A percentile compares a stretch with the other conserved stretches of the same genome.
phyloP scores from a whole-genome alignment of 2,888 invertebrate species.

The Lutraria lutraria region DNA sequence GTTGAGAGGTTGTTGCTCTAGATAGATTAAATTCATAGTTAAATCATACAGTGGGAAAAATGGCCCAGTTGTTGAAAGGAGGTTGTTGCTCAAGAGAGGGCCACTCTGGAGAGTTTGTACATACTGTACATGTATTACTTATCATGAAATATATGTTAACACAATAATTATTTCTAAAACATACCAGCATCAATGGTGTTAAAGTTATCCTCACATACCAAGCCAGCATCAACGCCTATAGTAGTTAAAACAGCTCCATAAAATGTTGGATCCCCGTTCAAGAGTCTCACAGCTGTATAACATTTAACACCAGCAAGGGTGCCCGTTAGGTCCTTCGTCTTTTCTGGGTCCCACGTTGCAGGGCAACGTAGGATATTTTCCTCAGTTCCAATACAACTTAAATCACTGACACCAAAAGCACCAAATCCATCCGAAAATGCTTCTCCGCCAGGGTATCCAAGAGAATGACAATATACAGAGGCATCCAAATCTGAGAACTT shows the following conservation, averaged over 20 bases:
- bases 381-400: constrained; percentile 91
- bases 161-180: background rate
- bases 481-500: constrained; percentile 91
- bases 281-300: constrained; percentile 70
- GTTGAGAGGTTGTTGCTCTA: no score
- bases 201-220: constrained; percentile 80
- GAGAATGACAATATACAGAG: constrained; percentile 84
- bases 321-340: constrained; percentile 42
- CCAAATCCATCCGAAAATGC: constrained; percentile 54
- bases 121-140: no score
- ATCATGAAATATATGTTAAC: no score
- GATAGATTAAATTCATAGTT: no score
- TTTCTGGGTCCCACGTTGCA: constrained; percentile 70
- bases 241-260: constrained; percentile 64
- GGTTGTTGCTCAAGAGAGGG: no score
- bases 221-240: constrained; percentile 72
- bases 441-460: constrained; percentile 85
- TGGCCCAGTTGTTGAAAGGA: no score
- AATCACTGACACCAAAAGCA: constrained; percentile 89
- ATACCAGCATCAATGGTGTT: constrained; percentile 75
- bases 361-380: constrained; percentile 90
- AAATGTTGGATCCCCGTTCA: constrained; percentile 51
- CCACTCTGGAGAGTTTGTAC: no score
- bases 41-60: no score
- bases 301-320: constrained; percentile 69